These are phyloP conservation scores for Oreotrochilus melanogaster DNA, from an alignment of 2,113 vertebrate genomes.

Conservation along the genomic window DNA sequence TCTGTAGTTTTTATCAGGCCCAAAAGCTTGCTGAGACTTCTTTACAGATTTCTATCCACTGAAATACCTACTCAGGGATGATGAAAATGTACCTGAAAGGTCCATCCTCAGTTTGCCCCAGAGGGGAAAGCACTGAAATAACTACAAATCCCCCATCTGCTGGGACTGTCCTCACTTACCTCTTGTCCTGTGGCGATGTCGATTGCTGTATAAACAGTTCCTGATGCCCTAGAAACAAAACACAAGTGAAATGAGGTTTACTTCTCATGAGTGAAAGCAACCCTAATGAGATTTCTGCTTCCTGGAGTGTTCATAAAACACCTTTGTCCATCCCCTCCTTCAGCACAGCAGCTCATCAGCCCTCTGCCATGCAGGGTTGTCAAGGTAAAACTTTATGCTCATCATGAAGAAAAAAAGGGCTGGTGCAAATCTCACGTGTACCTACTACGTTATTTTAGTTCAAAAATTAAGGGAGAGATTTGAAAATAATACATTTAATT, in stretches of 20 bases:
- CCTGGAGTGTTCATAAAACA: neutral
- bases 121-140: neutral
- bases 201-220: conserved; percentile 97
- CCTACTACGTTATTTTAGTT: neutral
- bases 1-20: neutral
- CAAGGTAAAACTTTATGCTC: neutral
- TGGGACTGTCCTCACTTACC: conserved; percentile 72
- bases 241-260: neutral
- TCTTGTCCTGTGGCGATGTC: conserved; percentile 97
- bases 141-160: neutral
- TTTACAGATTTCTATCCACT: neutral
- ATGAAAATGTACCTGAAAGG: neutral
- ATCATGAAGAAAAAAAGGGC: neutral
- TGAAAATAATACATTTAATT: neutral
- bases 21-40: neutral
- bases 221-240: conserved; percentile 88
- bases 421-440: neutral
- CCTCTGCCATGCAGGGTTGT: neutral
- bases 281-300: neutral
- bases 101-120: neutral
- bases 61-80: neutral
- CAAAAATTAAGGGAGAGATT: neutral
- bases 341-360: neutral
- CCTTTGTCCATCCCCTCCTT: neutral
- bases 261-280: neutral